Evolutionary conservation across 1,140 invertebrate genomes (phyloP).

Genomic region (Nasonia giraulti): DNA sequence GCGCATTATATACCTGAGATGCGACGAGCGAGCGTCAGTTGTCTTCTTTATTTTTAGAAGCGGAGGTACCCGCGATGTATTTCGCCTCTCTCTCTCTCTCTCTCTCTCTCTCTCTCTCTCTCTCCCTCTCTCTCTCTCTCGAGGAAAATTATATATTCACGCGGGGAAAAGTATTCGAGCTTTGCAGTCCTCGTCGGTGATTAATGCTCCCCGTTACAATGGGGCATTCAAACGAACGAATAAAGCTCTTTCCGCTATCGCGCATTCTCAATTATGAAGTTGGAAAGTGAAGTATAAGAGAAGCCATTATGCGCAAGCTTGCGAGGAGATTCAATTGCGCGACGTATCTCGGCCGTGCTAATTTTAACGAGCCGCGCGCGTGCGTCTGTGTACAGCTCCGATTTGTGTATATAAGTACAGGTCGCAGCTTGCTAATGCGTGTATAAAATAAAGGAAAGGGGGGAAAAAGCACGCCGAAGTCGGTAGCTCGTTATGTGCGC

Average conservation of each 20-base stretch:
- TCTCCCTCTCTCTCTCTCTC: too few species aligned
- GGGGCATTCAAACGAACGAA: background rate
- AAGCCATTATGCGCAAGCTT: background rate
- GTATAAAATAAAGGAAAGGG: background rate
- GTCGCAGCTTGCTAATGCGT: background rate
- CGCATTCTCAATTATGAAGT: background rate
- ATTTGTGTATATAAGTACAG: constrained; percentile 29
- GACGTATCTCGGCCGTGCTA: background rate
- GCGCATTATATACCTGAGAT: background rate
- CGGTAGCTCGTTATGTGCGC: background rate
- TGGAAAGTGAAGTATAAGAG: background rate
- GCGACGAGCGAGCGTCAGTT: background rate
- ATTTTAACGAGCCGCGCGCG: constrained; percentile 1
- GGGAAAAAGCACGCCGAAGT: background rate
- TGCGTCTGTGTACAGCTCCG: background rate
- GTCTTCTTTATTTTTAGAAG: background rate
- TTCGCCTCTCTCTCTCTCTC: too few species aligned
- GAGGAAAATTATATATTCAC: too few species aligned
- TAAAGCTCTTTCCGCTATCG: background rate
- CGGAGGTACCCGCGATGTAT: too few species aligned
- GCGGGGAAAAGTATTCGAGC: background rate
- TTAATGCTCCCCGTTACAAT: background rate
- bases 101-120: too few species aligned
- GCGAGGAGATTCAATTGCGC: background rate
- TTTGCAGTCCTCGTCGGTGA: background rate